Percentiles rank a stretch among this genome's conserved stretches.
Evolutionary conservation across 2,888 invertebrate genomes (phyloP).

Genomic region (Cantharis flavilabris): DNA sequence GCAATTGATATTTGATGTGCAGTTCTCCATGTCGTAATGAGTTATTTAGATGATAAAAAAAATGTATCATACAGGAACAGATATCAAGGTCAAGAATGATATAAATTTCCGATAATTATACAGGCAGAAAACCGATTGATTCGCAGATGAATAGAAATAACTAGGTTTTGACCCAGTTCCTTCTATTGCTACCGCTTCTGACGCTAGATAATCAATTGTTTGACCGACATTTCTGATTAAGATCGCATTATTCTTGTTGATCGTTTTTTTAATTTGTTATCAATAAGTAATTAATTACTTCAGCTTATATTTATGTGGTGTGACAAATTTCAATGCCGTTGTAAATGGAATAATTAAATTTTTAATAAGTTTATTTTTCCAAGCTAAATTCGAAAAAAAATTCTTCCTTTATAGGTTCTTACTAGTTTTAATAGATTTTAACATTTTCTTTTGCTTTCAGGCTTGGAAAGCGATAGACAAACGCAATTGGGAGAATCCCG

Average conservation of each 20-base stretch:
- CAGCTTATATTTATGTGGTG: neutral
- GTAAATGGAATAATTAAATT: neutral
- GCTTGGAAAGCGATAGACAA: slow-evolving; percentile 59
- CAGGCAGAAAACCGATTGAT: slow-evolving; percentile 20
- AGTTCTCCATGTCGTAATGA: neutral
- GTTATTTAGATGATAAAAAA: neutral
- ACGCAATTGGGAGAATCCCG: slow-evolving; percentile 37
- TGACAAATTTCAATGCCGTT: neutral
- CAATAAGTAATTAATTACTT: neutral
- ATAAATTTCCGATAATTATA: slow-evolving; percentile 8
- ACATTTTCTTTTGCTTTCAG: slow-evolving; percentile 54
- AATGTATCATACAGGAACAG: slow-evolving; percentile 4
- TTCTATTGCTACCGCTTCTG: slow-evolving; percentile 13
- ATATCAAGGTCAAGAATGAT: slow-evolving; percentile 22
- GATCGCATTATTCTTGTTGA: neutral
- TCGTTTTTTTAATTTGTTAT: neutral
- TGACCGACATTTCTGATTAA: slow-evolving; percentile 9
- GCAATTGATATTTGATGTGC: neutral
- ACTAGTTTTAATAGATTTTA: no score
- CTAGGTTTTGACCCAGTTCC: slow-evolving; percentile 14
- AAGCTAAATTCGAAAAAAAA: neutral
- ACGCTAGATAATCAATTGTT: neutral
- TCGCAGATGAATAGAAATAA: slow-evolving; percentile 20
- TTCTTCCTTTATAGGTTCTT: no score
- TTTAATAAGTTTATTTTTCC: neutral